Conservation (phyloP, 2,797 vertebrate species). For the Chaetophractus vellerosus region DNA sequence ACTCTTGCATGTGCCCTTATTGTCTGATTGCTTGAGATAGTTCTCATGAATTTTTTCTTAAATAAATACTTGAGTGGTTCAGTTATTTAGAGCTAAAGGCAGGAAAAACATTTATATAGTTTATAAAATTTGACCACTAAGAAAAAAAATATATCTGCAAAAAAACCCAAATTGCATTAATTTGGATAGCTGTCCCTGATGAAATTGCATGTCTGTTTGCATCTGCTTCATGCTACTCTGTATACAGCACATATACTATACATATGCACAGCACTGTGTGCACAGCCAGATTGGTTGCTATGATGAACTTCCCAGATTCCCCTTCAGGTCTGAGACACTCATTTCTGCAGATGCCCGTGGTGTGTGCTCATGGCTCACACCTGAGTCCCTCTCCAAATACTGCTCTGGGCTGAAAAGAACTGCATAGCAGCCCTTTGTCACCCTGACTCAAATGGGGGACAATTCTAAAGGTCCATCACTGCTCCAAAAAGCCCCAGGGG, state of each 20-base stretch:
- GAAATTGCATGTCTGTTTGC: background rate
- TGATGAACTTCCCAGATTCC: background rate
- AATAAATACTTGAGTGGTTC: background rate
- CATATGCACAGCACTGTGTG: too few species aligned
- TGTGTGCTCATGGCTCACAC: accelerated
- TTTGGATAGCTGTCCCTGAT: background rate
- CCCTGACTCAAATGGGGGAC: background rate
- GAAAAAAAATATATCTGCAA: background rate
- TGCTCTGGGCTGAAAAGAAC: background rate
- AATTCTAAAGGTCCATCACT: background rate
- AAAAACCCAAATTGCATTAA: background rate
- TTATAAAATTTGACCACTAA: background rate
- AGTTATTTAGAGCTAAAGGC: background rate
- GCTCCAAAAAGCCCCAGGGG: background rate
- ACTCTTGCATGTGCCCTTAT: background rate
- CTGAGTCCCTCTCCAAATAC: background rate
- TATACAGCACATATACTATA: too few species aligned
- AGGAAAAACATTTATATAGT: background rate
- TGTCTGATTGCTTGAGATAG: background rate
- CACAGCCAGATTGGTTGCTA: background rate
- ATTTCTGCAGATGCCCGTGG: background rate
- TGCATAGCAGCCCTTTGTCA: background rate
- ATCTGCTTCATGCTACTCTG: background rate
- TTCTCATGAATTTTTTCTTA: background rate
- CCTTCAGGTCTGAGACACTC: background rate